Base-by-base conservation (phyloP, 92 coral and sea anemone genomes). In the Epizoanthus scotinus region DNA sequence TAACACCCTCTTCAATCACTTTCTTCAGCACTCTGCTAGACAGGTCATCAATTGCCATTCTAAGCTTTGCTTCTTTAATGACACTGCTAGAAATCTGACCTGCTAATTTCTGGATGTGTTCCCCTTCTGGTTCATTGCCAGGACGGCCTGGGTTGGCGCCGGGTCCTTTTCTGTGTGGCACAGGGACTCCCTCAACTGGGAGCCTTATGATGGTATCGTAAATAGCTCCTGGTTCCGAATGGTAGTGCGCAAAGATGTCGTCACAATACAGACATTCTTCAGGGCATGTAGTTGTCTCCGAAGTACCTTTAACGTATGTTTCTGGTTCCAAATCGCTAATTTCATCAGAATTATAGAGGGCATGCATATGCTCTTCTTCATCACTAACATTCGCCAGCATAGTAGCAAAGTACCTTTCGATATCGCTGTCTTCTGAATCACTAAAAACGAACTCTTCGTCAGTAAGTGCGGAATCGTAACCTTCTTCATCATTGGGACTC, bases 341-440 rank as follows among this genome's bases (percentile, higher is more conserved):
- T 38, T 59, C 38, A 9, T 22, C 68, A 17, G 6, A 38, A 52
- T 47, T n/a, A 29, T 57, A 31, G 12, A 13, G 14, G 22, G 17
- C 66, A 0, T 8, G 17, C 10, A 34, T 59, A 1, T 34, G 18
- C 38, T 36, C 40, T 8, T 55, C 64, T 58, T 75, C 81, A 0
- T 75, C 27, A 9, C 17, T 34, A 3, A 75, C n/a, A 17, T 59
- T 55, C 59, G 36, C 34, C 25, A 75, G 24, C 67, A 75, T 21
- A 57, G 38, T n/a, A 59, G 57, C 61, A 75, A 75, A 75, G 25
- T 75, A 75, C n/a, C 38, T 59, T 59, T 75, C 81, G 18, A 75
- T 49, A 38, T 75, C 81, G 17, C 81, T 38, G 21, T 75, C 81
- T 75, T 49, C 22, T 2, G 81, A 40, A 2, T 38, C 49, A 14